A percentile compares a stretch with the other conserved stretches of the same genome.
These are phyloP conservation scores for Psephotus haematonotus DNA, from an alignment of 2,113 vertebrate genomes.

Conservation along the genomic window DNA sequence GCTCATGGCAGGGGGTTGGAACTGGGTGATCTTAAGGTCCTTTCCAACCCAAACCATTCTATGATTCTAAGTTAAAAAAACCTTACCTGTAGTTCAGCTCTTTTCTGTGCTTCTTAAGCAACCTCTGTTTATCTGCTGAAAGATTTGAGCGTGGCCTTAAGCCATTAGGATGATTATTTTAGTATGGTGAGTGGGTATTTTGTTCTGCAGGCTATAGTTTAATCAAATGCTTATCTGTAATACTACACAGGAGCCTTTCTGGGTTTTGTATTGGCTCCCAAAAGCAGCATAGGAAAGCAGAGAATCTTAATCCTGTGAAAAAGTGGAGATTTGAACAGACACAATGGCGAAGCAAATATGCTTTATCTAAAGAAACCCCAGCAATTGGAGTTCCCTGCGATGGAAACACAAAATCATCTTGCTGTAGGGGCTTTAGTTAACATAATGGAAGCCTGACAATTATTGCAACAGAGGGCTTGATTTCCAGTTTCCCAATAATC, in stretches of 20 bases:
- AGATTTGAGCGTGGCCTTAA: constrained; percentile 17
- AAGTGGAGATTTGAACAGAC: constrained; percentile 36
- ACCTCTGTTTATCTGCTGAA: background rate
- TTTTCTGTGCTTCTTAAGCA: background rate
- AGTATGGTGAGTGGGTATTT: constrained; percentile 47
- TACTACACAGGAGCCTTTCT: constrained; percentile 43
- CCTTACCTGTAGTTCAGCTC: background rate
- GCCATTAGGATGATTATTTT: constrained; percentile 52
- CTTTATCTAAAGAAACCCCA: constrained; percentile 40
- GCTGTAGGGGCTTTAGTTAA: constrained; percentile 56
- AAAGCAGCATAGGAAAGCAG: constrained; percentile 22
- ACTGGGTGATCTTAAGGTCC: background rate
- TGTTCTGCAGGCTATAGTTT: constrained; percentile 56
- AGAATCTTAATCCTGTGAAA: constrained; percentile 46
- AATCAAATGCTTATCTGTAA: constrained; percentile 58
- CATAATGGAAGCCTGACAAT: constrained; percentile 54
- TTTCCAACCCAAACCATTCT: background rate
- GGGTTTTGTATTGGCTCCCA: constrained; percentile 19
- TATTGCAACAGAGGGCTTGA: constrained; percentile 33
- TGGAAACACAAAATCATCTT: constrained; percentile 61
- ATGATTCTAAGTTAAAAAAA: background rate
- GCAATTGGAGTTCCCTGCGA: constrained; percentile 31
- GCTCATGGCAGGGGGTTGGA: background rate
- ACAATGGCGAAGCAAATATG: constrained; percentile 39
- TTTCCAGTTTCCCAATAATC: constrained; percentile 51